These are phyloP conservation scores for Antheraea mylitta DNA, from an alignment of 1,140 invertebrate species.

Conservation along the genomic window DNA sequence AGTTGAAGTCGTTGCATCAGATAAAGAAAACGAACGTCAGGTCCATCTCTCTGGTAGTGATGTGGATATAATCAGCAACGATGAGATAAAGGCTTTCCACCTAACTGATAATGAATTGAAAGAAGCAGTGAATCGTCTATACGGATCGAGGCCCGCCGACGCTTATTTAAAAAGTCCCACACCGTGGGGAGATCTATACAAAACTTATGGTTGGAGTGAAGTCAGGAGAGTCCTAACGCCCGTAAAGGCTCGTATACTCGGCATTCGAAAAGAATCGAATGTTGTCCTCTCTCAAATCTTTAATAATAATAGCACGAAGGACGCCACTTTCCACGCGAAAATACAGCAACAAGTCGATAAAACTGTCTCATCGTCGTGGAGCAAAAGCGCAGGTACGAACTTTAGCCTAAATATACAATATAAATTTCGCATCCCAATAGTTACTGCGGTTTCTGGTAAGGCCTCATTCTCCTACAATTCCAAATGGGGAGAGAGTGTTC, in stretches of 20 bases:
- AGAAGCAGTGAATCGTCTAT: conserved; percentile 12
- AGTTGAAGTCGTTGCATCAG: conserved; percentile 10
- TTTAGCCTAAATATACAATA: conserved; percentile 4
- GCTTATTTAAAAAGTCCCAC: conserved; percentile 30
- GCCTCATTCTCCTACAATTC: conserved; percentile 29
- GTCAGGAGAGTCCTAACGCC: conserved; percentile 24
- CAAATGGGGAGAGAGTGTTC: conserved; percentile 27
- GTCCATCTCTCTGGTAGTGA: conserved; percentile 16
- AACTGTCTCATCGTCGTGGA: conserved; percentile 21
- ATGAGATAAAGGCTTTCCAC: conserved; percentile 19
- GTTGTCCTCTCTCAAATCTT: conserved; percentile 18
- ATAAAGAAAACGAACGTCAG: not conserved
- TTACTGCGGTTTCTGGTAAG: not conserved
- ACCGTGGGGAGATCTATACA: conserved; percentile 30
- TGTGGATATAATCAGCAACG: conserved; percentile 21
- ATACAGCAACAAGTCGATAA: conserved; percentile 20
- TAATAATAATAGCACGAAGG: conserved; percentile 18
- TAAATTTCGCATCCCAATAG: conserved; percentile 3
- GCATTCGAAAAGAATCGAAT: conserved; percentile 9
- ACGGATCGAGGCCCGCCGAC: conserved; percentile 19
- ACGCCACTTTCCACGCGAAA: conserved; percentile 14
- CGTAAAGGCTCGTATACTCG: conserved; percentile 13
- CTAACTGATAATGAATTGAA: conserved; percentile 22
- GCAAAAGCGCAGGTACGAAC: too few relatives aligned
- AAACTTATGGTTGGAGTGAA: conserved; percentile 27